Evolutionary conservation across 2,113 vertebrate species (phyloP).

Genomic region (Hemibagrus wyckioides): DNA sequence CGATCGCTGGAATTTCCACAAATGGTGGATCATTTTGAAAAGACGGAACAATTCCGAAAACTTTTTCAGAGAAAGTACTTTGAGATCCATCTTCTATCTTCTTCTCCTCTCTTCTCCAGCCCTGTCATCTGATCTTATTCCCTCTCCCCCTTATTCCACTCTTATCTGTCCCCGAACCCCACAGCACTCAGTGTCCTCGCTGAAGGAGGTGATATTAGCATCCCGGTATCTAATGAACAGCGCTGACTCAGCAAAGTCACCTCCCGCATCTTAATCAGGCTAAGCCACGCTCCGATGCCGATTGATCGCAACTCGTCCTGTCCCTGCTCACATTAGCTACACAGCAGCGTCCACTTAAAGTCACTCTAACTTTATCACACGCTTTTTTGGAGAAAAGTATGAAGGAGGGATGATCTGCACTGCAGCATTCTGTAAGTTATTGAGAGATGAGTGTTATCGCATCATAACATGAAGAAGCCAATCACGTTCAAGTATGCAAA

Average conservation of each 20-base stretch:
- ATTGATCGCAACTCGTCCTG: not conserved
- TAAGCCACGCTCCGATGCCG: not conserved
- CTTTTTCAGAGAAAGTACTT: not conserved
- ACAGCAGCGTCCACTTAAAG: not conserved
- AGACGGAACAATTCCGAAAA: not conserved
- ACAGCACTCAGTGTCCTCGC: not conserved
- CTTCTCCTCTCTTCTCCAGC: not conserved
- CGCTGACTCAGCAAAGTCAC: not conserved
- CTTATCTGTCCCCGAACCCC: not conserved
- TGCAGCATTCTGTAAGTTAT: not conserved
- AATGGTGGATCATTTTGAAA: not conserved
- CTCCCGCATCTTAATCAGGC: constrained; percentile 8
- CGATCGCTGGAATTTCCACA: not conserved
- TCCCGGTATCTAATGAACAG: not conserved
- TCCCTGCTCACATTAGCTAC: not conserved
- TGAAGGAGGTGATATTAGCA: not conserved
- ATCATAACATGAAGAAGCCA: not conserved
- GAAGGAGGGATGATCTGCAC: not conserved
- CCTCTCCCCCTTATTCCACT: not conserved
- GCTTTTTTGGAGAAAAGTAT: not conserved
- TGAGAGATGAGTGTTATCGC: not conserved
- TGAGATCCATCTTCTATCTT: not conserved
- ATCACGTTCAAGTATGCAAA: not conserved
- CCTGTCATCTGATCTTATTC: not conserved
- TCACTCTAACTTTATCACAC: not conserved